Percentiles rank a stretch among this genome's conserved stretches.
These are phyloP conservation scores for Archivesica marissinica DNA, from an alignment of 1,140 invertebrate species.

Conservation along the genomic window DNA sequence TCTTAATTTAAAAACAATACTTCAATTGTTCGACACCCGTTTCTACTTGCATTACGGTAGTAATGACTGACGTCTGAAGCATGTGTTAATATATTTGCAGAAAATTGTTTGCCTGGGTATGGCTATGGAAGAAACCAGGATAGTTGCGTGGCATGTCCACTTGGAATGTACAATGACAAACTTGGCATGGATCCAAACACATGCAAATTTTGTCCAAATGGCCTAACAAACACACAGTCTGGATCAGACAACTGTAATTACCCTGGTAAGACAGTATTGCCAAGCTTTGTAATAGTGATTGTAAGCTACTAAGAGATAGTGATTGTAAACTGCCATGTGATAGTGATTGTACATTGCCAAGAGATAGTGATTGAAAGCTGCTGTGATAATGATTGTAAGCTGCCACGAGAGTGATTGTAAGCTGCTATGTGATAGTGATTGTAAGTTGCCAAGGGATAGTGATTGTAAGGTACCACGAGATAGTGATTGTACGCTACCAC, in stretches of 20 bases:
- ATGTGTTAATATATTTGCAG: neutral
- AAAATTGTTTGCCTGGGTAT: neutral
- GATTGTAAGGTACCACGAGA: too few relatives aligned
- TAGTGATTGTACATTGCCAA: neutral
- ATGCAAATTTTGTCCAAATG: slow-evolving; percentile 8
- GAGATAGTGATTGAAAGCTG: neutral
- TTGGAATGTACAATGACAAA: slow-evolving; percentile 13
- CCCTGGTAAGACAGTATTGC: neutral
- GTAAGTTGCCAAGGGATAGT: neutral
- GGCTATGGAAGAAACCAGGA: neutral
- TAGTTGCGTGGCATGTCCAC: neutral
- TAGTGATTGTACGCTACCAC: too few relatives aligned
- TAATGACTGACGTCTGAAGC: neutral
- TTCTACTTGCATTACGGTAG: neutral
- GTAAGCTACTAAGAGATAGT: neutral
- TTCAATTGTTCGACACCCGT: neutral
- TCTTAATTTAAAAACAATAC: neutral
- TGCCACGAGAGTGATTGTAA: neutral
- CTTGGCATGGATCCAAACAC: neutral
- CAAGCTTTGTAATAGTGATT: neutral
- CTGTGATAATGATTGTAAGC: neutral
- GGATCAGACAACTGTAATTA: neutral
- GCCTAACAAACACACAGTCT: neutral
- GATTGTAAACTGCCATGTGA: neutral
- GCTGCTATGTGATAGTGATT: neutral